These are phyloP conservation scores for Amiota minor DNA, from an alignment of 2,888 invertebrate genomes.

Conservation along the genomic window DNA sequence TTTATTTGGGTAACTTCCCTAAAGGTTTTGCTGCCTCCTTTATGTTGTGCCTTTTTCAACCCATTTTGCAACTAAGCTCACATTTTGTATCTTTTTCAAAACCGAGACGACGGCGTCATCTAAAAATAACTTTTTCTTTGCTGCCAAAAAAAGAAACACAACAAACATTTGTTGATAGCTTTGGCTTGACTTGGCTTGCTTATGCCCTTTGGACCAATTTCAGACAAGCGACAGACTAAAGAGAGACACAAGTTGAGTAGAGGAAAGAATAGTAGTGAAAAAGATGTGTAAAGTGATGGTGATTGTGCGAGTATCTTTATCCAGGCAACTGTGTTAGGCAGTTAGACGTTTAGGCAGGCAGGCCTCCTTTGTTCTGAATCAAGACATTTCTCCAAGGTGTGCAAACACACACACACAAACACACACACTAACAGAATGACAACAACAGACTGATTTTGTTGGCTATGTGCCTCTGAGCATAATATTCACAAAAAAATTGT, in stretches of 20 bases:
- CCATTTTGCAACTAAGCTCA: no score
- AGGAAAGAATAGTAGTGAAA: not conserved
- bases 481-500: no score
- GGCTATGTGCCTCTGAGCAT: no score
- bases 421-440: not conserved
- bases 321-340: no score
- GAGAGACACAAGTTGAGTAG: not conserved
- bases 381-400: not conserved
- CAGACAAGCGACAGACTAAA: not conserved
- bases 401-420: not conserved
- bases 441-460: not conserved
- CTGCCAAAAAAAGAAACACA: not conserved
- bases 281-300: not conserved
- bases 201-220: not conserved
- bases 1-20: not conserved
- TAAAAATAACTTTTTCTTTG: not conserved
- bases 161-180: slow-evolving; percentile 5
- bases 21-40: no score
- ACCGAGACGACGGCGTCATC: not conserved
- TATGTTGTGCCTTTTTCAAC: no score
- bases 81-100: no score
- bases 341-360: no score
- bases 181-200: not conserved
- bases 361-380: no score
- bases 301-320: no score